Conservation (phyloP, 1,140 invertebrate genomes). For the Lepidurus packardi region DNA sequence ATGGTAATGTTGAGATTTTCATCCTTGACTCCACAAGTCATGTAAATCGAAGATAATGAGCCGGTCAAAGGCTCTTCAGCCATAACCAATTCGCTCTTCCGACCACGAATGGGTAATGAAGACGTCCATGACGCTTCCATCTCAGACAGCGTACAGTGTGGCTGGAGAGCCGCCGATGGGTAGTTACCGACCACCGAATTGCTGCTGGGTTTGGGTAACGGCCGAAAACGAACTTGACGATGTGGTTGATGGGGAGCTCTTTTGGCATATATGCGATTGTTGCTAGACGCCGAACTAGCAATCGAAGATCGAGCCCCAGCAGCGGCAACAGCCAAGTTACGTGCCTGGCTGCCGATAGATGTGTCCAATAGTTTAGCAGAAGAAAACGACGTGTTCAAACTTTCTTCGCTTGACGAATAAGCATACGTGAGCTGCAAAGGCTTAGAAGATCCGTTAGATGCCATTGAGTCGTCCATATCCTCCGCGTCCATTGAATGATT, state of each 20-base stretch:
- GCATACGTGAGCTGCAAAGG: conserved; percentile 27
- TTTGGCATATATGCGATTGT: conserved; percentile 1
- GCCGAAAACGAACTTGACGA: conserved; percentile 11
- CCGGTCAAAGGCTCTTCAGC: conserved; percentile 9
- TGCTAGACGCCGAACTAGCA: not conserved
- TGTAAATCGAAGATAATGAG: not conserved
- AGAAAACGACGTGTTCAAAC: conserved; percentile 32
- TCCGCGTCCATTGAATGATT: conserved; percentile 11
- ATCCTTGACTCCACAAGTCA: conserved; percentile 6
- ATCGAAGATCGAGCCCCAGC: not conserved
- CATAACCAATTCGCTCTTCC: conserved; percentile 1
- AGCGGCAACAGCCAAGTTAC: not conserved
- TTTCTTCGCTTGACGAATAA: conserved; percentile 32
- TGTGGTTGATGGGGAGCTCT: not conserved
- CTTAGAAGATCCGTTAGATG: not conserved
- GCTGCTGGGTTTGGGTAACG: conserved; percentile 14
- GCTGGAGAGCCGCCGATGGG: conserved; percentile 10
- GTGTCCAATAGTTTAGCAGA: conserved; percentile 7
- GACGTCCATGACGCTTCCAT: conserved; percentile 27
- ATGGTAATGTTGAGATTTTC: not conserved
- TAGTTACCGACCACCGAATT: not conserved
- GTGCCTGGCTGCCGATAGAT: not conserved
- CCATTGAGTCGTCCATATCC: conserved; percentile 1
- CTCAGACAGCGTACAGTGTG: conserved; percentile 26
- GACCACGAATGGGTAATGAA: not conserved